phyloP scores from a whole-genome alignment of 2,113 vertebrate genomes.

The Lanius collurio region DNA sequence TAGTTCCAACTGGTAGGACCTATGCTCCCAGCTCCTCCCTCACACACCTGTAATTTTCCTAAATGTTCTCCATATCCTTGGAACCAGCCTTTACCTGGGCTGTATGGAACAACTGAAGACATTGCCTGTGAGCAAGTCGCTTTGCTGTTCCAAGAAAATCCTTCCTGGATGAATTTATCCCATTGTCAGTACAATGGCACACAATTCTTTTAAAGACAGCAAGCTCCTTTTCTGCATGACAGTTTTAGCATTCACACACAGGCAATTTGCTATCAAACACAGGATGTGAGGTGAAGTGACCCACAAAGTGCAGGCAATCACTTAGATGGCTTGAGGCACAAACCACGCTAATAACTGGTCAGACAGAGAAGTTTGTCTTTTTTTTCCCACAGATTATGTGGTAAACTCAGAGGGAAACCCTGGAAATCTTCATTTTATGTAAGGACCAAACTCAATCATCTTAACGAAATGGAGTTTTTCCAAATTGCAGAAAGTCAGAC shows the following conservation, averaged over 20 bases:
- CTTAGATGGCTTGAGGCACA: background rate
- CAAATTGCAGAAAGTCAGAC: background rate
- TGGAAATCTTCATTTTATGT: background rate
- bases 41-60: background rate
- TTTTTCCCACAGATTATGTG: background rate
- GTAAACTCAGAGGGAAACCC: background rate
- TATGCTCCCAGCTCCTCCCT: background rate
- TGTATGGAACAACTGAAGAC: background rate
- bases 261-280: background rate
- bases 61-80: rapidly evolving
- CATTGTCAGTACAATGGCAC: background rate
- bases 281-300: rapidly evolving
- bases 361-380: background rate
- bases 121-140: background rate
- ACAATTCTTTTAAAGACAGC: background rate
- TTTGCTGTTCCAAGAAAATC: background rate
- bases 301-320: background rate
- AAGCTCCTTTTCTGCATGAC: background rate
- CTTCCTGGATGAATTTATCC: background rate
- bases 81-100: background rate
- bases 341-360: background rate
- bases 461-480: background rate
- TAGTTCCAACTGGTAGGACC: background rate
- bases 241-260: background rate
- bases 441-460: background rate